Conservation (phyloP, 1,140 invertebrate genomes). For the Procambarus clarkii region DNA sequence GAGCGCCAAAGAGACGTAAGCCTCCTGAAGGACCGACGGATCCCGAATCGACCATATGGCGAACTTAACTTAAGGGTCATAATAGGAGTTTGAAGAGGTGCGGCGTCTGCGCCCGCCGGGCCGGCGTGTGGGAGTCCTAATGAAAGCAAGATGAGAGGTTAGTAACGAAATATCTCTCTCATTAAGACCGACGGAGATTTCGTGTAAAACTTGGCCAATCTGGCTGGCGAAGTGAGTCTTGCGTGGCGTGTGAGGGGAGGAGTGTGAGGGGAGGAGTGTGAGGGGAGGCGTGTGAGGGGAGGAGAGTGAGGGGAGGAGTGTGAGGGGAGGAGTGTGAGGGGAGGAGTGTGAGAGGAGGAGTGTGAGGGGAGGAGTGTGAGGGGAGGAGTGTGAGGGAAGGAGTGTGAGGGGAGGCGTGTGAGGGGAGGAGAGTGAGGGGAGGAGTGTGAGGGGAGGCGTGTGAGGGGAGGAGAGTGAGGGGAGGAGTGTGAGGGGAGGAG, state of each 20-base stretch:
- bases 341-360: too few relatives aligned
- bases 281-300: too few relatives aligned
- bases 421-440: too few relatives aligned
- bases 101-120: conserved; percentile 13
- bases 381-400: too few relatives aligned
- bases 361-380: too few relatives aligned
- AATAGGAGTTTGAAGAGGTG: background rate
- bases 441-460: too few relatives aligned
- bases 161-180: conserved; percentile 72
- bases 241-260: conserved; percentile 11
- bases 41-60: background rate
- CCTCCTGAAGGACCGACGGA: background rate
- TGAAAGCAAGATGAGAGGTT: conserved; percentile 73
- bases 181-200: conserved; percentile 69
- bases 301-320: too few relatives aligned
- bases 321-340: too few relatives aligned
- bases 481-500: too few relatives aligned
- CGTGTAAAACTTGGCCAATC: conserved; percentile 57
- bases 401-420: too few relatives aligned
- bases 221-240: conserved; percentile 59
- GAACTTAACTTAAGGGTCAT: background rate
- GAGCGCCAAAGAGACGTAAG: conserved; percentile 29
- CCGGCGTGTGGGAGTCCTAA: conserved; percentile 59
- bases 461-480: too few relatives aligned
- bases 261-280: too few relatives aligned